Base-by-base conservation (phyloP, 2,113 vertebrate species). In the Larimichthys crocea region DNA sequence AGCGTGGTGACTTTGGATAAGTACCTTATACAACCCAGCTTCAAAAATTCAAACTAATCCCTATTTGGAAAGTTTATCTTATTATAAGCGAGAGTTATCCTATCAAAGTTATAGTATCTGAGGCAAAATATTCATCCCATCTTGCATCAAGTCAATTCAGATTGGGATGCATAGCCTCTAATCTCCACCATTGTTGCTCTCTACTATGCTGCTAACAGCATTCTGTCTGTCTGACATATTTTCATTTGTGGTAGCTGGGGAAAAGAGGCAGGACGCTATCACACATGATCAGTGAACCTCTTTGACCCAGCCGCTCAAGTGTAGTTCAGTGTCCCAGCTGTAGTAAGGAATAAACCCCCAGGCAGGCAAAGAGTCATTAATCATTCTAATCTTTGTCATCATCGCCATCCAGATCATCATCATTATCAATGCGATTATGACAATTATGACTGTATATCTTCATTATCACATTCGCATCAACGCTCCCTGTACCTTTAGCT, bases 271-370 rank as follows among this genome's bases (percentile, higher is more conserved):
- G 68, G 68, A 22, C 67, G 26, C 74, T 85, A 83, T 85, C 82
- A 1, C 67, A 76, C 67, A 74, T 55, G 60, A 92, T 89, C 85
- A 76, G 82, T 84, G 74, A 86, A 89, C 78, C 88, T 79, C 64
- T 88, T 29, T 56, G 79, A 84, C 60, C 82, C 59, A 46, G 24
- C 22, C 17, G 17, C 76, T 84, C 44, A 22, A 82, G 71, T 85
- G 63, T 29, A 60, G 79, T 64, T 76, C 74, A 80, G 59, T 59
- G 65, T 52, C 61, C 17, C 56, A 68, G 69, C 56, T 76, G 57
- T 40, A 74, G 67, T 19, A 11, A 31, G 52, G 4, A 72, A 20
- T 49, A 49, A 88, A 80, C 56, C 76, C 46, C 31, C 49, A 52
- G 46, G 50, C 24, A 35, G 22, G 10, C 40, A 52, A 65, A 80